Evolutionary conservation across 2,888 invertebrate species (phyloP).

Genomic region (Ennomos fuscantarius): DNA sequence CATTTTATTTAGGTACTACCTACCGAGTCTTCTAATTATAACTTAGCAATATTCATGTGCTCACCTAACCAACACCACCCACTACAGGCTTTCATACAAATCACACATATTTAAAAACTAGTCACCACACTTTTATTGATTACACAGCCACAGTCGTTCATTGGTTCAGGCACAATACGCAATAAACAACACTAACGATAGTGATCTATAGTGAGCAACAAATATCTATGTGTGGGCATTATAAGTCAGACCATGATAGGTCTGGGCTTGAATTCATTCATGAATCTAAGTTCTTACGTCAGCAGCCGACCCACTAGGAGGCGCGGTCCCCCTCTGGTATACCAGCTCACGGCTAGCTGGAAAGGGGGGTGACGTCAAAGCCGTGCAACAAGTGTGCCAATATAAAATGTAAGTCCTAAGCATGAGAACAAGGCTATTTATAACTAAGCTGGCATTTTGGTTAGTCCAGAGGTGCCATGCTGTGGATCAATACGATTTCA

Average conservation of each 20-base stretch:
- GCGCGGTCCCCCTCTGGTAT: slow-evolving; percentile 58
- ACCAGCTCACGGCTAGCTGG: slow-evolving; percentile 50
- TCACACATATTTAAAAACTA: not conserved
- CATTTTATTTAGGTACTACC: not conserved
- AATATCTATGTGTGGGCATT: slow-evolving; percentile 22
- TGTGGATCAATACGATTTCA: slow-evolving; percentile 23
- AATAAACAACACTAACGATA: slow-evolving; percentile 6
- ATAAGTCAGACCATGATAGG: slow-evolving; percentile 53
- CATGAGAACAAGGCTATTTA: slow-evolving; percentile 69
- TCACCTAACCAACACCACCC: no score
- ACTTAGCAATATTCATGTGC: not conserved
- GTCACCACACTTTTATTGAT: slow-evolving; percentile 7
- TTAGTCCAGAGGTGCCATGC: slow-evolving; percentile 11
- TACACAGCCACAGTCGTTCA: not conserved
- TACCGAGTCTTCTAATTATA: not conserved
- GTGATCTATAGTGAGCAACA: slow-evolving; percentile 26
- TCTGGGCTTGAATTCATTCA: slow-evolving; percentile 76
- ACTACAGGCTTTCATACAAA: not conserved
- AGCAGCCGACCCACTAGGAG: slow-evolving; percentile 65
- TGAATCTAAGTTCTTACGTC: slow-evolving; percentile 77
- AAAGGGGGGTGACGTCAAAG: slow-evolving; percentile 77
- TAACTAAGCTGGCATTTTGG: slow-evolving; percentile 46
- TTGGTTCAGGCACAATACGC: slow-evolving; percentile 1
- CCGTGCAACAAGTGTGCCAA: slow-evolving; percentile 78
- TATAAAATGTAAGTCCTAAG: slow-evolving; percentile 65